A percentile compares a stretch with the other conserved stretches of the same genome.
Evolutionary conservation across 1,140 invertebrate genomes (phyloP).

Genomic region (Aphidius gifuensis): DNA sequence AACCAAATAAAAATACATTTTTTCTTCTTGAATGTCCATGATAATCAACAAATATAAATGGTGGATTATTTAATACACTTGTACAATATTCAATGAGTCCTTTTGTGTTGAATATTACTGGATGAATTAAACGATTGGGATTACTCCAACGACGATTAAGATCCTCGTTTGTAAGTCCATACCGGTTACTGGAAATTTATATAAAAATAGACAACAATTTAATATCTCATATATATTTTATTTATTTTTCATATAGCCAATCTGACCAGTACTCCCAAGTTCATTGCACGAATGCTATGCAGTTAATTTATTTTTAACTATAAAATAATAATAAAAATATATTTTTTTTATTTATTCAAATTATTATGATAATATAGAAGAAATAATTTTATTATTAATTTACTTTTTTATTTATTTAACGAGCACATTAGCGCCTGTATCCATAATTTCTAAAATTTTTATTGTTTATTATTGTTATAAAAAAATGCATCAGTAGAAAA

Average conservation of each 20-base stretch:
- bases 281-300: neutral
- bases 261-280: too few relatives aligned
- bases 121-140: slow-evolving; percentile 71
- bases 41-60: slow-evolving; percentile 81
- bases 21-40: slow-evolving; percentile 86
- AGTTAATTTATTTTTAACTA: neutral
- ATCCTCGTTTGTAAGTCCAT: slow-evolving; percentile 78
- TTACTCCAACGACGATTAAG: slow-evolving; percentile 77
- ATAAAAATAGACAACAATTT: slow-evolving; percentile 32
- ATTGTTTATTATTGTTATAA: too few relatives aligned
- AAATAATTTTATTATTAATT: neutral
- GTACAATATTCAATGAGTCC: slow-evolving; percentile 65
- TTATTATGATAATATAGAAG: neutral
- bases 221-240: neutral
- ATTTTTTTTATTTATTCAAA: too few relatives aligned
- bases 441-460: too few relatives aligned
- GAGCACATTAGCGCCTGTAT: too few relatives aligned
- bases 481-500: too few relatives aligned
- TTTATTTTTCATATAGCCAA: neutral
- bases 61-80: slow-evolving; percentile 60
- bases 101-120: slow-evolving; percentile 81
- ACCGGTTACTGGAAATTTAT: slow-evolving; percentile 64
- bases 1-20: slow-evolving; percentile 88
- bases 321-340: slow-evolving; percentile 3
- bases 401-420: too few relatives aligned